A percentile compares a stretch with the other conserved stretches of the same genome.
phyloP scores from a whole-genome alignment of 2,888 invertebrate genomes.

The Lordiphosa andalusiaca region DNA sequence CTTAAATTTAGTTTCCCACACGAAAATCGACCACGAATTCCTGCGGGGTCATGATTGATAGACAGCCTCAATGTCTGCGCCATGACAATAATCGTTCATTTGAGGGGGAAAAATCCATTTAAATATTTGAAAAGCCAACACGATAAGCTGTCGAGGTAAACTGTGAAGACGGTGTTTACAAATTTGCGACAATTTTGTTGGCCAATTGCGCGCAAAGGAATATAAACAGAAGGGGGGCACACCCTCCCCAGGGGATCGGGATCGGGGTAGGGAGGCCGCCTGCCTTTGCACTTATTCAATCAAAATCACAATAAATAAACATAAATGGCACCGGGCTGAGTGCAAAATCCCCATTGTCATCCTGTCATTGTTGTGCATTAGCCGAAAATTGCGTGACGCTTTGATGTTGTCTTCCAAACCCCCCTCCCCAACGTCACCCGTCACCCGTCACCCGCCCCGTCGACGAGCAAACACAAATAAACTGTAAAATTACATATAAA shows the following conservation, averaged over 20 bases:
- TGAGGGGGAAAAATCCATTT: conserved; percentile 38
- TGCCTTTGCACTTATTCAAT: conserved; percentile 69
- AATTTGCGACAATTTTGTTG: conserved; percentile 41
- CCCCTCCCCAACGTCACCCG: too few relatives aligned
- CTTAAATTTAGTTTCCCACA: too few relatives aligned
- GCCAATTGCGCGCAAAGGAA: background rate
- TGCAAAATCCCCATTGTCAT: conserved; percentile 19
- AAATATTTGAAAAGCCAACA: conserved; percentile 49
- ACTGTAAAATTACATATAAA: conserved; percentile 25
- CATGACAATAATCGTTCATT: conserved; percentile 20
- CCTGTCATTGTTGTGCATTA: conserved; percentile 44
- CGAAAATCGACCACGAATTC: too few relatives aligned
- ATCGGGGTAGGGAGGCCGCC: background rate
- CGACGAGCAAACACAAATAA: conserved; percentile 17
- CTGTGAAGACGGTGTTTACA: conserved; percentile 3
- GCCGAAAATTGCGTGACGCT: conserved; percentile 27
- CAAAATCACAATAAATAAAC: conserved; percentile 71
- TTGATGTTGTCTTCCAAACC: conserved; percentile 1
- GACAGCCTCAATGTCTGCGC: conserved; percentile 1
- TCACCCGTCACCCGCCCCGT: too few relatives aligned
- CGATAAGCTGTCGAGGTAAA: conserved; percentile 1
- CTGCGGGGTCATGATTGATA: too few relatives aligned
- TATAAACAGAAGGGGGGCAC: background rate
- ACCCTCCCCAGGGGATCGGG: background rate
- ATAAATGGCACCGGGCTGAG: conserved; percentile 15